Base-by-base conservation (phyloP, 1,140 invertebrate genomes). In the Phocides pigmalion region DNA sequence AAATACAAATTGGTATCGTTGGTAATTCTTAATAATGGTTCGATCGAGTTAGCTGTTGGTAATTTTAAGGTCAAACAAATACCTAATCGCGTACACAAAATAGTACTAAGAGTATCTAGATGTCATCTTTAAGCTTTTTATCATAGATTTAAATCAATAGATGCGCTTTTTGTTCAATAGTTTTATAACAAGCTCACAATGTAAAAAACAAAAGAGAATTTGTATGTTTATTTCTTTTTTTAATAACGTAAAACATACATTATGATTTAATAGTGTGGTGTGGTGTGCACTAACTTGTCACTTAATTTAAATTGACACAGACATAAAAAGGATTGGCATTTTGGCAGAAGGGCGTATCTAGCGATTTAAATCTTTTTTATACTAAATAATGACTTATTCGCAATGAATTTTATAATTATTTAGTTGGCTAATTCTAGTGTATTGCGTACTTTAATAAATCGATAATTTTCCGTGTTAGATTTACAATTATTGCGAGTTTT, bases 381-480 rank as follows among this genome's bases (percentile, higher is more conserved):
- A 54, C 39, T 39, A 64, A 59, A 49, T 64, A 67, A 44, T 58
- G 20, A 44, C 15, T 22, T 68, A 70, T 70, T 72, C 64, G 19
- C 71, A 68, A 76, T 76, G 74, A 84, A 71, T 79, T 81, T 73
- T 77, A 72, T 78, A 65, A 74, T 79, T 79, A 79, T 82, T 75
- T 84, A 89, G 82, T 83, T 86, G 76, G 65, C 76, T 89, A 80
- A 85, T 82, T 77, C 70, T 87, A 88, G 81, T 83, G 76, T 85
- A 84, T 84, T 81, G 70, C 76, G 68, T 84, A 82, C 62, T 81
- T 67, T 67, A 90, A 88, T 85, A 88, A 90, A 88, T 76, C 74
- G 70, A 81, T 81, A 76, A 82, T 82, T 80, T 78, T 79, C 70
- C 79, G 80, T 82, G 78, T 87, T 87, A 85, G 81, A 78, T 68